Evolutionary conservation across 2,797 vertebrate genomes (phyloP).

Genomic region (Fundulus diaphanus): DNA sequence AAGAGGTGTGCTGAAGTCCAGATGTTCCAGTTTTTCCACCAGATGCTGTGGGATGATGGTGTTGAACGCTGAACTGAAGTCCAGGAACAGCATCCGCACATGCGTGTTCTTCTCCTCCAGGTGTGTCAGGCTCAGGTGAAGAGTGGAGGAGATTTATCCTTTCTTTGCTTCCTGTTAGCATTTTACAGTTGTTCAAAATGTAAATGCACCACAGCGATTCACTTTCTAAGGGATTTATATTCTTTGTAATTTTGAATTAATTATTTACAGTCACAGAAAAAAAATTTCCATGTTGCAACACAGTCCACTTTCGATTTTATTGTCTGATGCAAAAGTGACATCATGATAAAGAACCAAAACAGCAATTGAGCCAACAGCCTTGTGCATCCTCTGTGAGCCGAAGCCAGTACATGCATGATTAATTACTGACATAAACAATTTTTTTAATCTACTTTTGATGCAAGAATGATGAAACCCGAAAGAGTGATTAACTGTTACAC

Average conservation of each 20-base stretch:
- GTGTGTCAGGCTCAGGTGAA: too few relatives aligned
- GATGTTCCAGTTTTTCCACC: too few relatives aligned
- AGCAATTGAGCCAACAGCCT: background rate
- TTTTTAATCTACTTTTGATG: constrained; percentile 1
- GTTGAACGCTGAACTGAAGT: too few relatives aligned
- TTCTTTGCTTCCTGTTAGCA: background rate
- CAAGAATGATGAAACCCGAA: constrained; percentile 1
- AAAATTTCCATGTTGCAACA: background rate
- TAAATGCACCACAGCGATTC: background rate
- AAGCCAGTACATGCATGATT: background rate
- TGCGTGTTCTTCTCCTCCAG: too few relatives aligned
- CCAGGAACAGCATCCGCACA: too few relatives aligned
- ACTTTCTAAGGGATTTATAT: background rate
- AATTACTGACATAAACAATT: background rate
- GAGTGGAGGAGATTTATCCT: too few relatives aligned
- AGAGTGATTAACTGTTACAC: background rate
- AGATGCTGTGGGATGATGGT: too few relatives aligned
- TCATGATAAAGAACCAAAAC: background rate
- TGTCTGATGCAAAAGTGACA: constrained; percentile 1
- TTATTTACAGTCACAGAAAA: background rate
- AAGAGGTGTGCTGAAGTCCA: too few relatives aligned
- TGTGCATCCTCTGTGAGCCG: background rate
- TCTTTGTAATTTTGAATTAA: background rate
- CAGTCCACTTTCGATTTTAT: background rate
- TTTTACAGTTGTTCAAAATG: background rate